Percentiles rank a stretch among this genome's conserved stretches.
phyloP scores from a whole-genome alignment of 2,888 invertebrate species.

The Drosophila mayaguana region DNA sequence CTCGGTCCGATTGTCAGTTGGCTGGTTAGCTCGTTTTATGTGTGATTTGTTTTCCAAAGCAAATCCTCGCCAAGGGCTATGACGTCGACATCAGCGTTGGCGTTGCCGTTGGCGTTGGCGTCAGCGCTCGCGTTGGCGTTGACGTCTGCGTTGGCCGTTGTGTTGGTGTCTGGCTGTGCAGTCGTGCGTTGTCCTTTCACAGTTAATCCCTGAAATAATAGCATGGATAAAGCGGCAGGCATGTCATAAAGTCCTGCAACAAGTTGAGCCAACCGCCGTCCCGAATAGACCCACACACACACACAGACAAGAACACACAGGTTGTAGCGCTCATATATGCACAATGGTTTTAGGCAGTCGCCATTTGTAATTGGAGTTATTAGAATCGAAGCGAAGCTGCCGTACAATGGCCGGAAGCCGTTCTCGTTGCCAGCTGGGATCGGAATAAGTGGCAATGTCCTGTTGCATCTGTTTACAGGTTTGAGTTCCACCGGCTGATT shows the following conservation, averaged over 20 bases:
- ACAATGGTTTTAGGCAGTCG: slow-evolving; percentile 68
- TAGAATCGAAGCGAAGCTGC: slow-evolving; percentile 73
- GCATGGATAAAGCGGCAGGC: slow-evolving; percentile 74
- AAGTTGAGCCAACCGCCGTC: slow-evolving; percentile 69
- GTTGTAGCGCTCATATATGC: slow-evolving; percentile 49
- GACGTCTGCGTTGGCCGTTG: slow-evolving; percentile 9
- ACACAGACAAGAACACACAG: slow-evolving; percentile 8
- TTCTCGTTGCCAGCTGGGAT: slow-evolving; percentile 55
- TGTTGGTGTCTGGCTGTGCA: slow-evolving; percentile 47
- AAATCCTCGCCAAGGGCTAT: slow-evolving; percentile 59
- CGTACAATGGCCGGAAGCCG: slow-evolving; percentile 44
- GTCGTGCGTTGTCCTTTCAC: slow-evolving; percentile 67
- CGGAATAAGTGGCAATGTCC: slow-evolving; percentile 70
- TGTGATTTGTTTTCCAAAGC: slow-evolving; percentile 68
- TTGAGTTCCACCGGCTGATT: slow-evolving; percentile 4
- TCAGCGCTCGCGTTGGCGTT: too few species aligned
- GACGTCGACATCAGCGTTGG: slow-evolving; percentile 6
- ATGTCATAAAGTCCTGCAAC: slow-evolving; percentile 76
- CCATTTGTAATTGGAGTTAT: slow-evolving; percentile 79
- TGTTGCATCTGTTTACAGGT: slow-evolving; percentile 55
- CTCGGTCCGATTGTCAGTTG: slow-evolving; percentile 21
- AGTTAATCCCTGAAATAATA: slow-evolving; percentile 81
- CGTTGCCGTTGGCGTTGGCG: background rate
- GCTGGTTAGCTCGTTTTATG: slow-evolving; percentile 45
- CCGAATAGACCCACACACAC: slow-evolving; percentile 17